Evolutionary conservation across 2,797 vertebrate genomes (phyloP).

Genomic region (Gymnothorax javanicus): DNA sequence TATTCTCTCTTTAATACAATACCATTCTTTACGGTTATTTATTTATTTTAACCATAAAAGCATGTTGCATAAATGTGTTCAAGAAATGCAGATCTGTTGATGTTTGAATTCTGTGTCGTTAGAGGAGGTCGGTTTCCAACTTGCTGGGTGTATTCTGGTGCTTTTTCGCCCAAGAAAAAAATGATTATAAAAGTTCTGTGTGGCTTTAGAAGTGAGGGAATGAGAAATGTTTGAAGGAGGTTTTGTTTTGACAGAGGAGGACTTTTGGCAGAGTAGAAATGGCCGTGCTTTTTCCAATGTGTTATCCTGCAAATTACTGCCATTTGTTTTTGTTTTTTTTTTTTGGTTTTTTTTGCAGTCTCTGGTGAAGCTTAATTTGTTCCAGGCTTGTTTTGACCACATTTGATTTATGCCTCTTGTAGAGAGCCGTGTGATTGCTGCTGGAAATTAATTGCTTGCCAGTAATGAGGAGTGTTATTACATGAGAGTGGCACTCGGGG

Average conservation of each 20-base stretch:
- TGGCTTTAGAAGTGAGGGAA: not conserved
- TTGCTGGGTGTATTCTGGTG: not conserved
- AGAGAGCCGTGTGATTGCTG: not conserved
- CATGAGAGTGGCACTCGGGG: not conserved
- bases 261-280: not conserved
- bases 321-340: not conserved
- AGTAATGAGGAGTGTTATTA: slow-evolving; percentile 17
- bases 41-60: not conserved
- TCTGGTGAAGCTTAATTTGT: not conserved
- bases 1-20: not conserved
- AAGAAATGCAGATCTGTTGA: not conserved
- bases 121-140: not conserved
- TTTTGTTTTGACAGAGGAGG: not conserved
- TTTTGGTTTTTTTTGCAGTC: not conserved
- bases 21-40: not conserved
- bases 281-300: not conserved
- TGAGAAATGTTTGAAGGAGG: not conserved
- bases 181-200: not conserved
- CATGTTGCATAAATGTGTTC: too few relatives aligned
- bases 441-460: slow-evolving; percentile 23
- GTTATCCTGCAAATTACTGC: not conserved
- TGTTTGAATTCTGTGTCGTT: not conserved
- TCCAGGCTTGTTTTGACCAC: not conserved
- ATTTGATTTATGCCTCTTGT: slow-evolving; percentile 5
- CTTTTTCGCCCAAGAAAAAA: not conserved